phyloP scores from a whole-genome alignment of 2,113 vertebrate genomes.

The Lonchura striata region DNA sequence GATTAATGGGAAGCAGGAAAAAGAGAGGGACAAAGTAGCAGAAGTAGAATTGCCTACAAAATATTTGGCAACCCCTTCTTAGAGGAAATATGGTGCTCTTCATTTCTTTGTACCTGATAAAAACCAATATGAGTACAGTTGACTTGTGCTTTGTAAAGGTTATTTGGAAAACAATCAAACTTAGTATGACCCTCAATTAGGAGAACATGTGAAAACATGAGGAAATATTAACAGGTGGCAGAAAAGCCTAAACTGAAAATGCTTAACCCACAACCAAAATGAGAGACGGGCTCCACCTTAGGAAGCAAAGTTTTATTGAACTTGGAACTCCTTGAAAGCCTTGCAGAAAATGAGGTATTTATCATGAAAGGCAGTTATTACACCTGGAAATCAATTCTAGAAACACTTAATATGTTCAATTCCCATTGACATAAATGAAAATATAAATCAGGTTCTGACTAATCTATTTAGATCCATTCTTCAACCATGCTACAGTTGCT shows the following conservation, averaged over 20 bases:
- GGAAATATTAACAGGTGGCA: neutral
- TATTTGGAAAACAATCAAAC: neutral
- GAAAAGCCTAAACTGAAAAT: neutral
- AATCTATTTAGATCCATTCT: neutral
- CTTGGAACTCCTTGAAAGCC: neutral
- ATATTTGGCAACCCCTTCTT: neutral
- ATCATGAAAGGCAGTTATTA: neutral
- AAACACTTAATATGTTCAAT: neutral
- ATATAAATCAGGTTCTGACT: neutral
- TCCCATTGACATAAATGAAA: neutral
- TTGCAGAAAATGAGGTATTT: neutral
- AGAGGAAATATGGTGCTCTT: neutral
- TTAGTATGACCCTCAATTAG: neutral
- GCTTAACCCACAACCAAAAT: neutral
- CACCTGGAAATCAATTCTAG: neutral
- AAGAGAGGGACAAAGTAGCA: neutral
- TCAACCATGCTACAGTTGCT: neutral
- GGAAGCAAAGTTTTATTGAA: neutral
- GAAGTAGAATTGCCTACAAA: neutral
- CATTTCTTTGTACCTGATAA: neutral
- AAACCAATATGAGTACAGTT: neutral
- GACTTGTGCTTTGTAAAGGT: neutral
- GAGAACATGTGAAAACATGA: neutral
- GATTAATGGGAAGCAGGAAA: neutral
- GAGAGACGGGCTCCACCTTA: neutral